These are phyloP conservation scores for Trematocara caparti DNA, from an alignment of 2,797 vertebrate genomes.

Conservation along the genomic window DNA sequence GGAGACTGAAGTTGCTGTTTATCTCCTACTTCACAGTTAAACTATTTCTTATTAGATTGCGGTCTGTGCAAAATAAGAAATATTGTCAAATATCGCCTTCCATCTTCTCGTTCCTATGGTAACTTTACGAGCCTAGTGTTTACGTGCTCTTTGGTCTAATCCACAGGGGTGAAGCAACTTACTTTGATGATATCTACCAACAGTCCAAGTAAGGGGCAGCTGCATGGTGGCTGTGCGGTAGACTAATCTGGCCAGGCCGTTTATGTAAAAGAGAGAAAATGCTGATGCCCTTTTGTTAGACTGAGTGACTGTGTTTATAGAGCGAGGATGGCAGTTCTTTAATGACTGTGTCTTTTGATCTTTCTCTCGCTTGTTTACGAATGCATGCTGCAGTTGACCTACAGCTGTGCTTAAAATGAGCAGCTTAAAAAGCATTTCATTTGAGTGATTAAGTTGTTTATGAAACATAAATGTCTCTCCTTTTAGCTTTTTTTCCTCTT, in stretches of 20 bases:
- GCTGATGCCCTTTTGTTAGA: background rate
- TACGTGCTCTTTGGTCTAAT: constrained; percentile 42
- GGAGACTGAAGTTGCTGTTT: background rate
- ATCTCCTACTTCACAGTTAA: background rate
- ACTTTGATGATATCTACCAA: constrained; percentile 70
- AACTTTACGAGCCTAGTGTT: background rate
- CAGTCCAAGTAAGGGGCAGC: constrained; percentile 75
- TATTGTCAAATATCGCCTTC: background rate
- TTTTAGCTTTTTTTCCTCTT: background rate
- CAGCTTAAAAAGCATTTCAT: background rate
- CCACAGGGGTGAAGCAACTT: constrained; percentile 69
- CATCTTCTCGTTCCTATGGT: background rate
- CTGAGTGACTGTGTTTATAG: background rate
- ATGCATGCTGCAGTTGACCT: constrained; percentile 15
- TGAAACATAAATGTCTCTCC: background rate
- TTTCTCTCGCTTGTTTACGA: constrained; percentile 6
- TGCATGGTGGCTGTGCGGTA: constrained; percentile 43
- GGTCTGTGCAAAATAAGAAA: background rate
- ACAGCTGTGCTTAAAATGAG: background rate
- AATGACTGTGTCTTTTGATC: background rate
- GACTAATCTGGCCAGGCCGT: background rate
- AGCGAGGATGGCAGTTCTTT: constrained; percentile 12
- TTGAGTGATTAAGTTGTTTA: background rate
- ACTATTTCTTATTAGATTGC: background rate
- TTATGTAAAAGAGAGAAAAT: background rate